phyloP scores from a whole-genome alignment of 2,888 invertebrate genomes.

The Apamea monoglypha region DNA sequence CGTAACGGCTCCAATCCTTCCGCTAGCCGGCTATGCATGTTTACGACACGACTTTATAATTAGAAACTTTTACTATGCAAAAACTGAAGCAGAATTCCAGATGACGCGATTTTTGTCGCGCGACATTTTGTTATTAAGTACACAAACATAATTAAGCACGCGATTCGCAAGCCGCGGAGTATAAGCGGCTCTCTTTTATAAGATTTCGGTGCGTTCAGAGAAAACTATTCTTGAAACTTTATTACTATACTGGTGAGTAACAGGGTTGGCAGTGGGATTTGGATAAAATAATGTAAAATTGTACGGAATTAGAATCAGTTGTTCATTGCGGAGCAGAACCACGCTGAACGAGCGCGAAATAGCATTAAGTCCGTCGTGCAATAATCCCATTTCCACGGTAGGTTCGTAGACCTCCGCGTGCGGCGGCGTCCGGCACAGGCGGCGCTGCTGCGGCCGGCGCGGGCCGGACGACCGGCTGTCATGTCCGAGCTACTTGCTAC shows the following conservation, averaged over 20 bases:
- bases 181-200: conserved; percentile 33
- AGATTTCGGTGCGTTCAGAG: conserved; percentile 39
- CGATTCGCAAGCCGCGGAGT: conserved; percentile 38
- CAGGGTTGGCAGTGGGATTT: conserved; percentile 33
- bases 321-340: conserved; percentile 67
- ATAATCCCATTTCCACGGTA: conserved; percentile 88
- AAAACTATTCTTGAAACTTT: conserved; percentile 52
- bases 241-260: conserved; percentile 46
- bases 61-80: conserved; percentile 73
- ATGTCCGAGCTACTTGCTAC: conserved; percentile 57
- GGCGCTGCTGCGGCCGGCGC: conserved; percentile 54
- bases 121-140: conserved; percentile 52
- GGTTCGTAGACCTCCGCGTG: conserved; percentile 83
- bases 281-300: conserved; percentile 50
- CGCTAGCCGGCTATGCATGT: conserved; percentile 70
- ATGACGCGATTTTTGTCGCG: conserved; percentile 53
- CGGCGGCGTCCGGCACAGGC: conserved; percentile 47
- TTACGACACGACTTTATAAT: conserved; percentile 73
- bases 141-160: conserved; percentile 46
- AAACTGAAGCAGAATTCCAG: conserved; percentile 62
- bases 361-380: conserved; percentile 83
- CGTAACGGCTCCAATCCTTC: conserved; percentile 70
- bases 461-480: conserved; percentile 28
- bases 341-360: conserved; percentile 80
- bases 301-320: conserved; percentile 64